A percentile compares a stretch with the other conserved stretches of the same genome.
Evolutionary conservation across 2,113 vertebrate species (phyloP).

Genomic region (Mixornis gularis): DNA sequence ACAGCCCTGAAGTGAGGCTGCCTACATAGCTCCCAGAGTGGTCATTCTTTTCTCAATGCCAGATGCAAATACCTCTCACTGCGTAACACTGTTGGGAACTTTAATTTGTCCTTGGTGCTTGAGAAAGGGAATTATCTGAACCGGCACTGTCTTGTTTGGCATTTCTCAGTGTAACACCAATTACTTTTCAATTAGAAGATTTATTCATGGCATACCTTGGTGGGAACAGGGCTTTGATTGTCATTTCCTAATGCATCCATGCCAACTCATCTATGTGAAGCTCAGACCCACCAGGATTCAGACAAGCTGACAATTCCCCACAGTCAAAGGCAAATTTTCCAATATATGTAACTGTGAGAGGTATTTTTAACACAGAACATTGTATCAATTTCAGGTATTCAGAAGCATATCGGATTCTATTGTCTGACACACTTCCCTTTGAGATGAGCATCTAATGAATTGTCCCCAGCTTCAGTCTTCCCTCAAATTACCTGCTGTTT

Average conservation of each 20-base stretch:
- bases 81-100: neutral
- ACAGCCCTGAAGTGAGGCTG: neutral
- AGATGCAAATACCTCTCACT: neutral
- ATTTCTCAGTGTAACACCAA: conserved; percentile 3
- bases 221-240: conserved; percentile 32
- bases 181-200: conserved; percentile 50
- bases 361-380: neutral
- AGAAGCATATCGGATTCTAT: neutral
- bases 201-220: conserved; percentile 33
- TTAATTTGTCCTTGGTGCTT: neutral
- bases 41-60: neutral
- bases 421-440: neutral
- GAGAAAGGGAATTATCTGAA: neutral
- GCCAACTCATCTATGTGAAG: neutral
- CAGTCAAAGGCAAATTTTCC: conserved; percentile 30
- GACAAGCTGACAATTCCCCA: conserved; percentile 15
- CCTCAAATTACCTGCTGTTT: neutral
- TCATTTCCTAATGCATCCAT: neutral
- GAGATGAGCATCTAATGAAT: neutral
- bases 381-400: neutral
- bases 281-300: conserved; percentile 10
- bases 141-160: neutral
- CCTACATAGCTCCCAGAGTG: neutral
- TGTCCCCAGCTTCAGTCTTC: neutral
- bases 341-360: neutral